Percentiles rank a stretch among this genome's conserved stretches.
Conservation (phyloP, 2,888 invertebrate genomes). For the Nomada flava region DNA sequence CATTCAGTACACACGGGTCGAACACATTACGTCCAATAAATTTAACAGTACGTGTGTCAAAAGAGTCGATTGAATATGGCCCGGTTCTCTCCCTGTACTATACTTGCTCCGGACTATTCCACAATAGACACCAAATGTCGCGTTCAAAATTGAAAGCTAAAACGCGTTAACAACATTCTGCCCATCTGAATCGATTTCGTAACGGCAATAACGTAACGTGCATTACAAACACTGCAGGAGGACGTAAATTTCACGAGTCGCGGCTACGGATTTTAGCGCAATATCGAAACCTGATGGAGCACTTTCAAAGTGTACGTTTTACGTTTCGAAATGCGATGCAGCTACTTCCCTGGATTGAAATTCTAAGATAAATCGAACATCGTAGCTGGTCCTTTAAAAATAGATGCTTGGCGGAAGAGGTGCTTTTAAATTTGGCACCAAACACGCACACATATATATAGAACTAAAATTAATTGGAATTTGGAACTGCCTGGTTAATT, state of each 20-base stretch:
- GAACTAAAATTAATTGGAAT: too few species aligned
- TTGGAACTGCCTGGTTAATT: too few species aligned
- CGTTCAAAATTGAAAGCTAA: constrained; percentile 61
- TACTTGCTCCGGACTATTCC: constrained; percentile 41
- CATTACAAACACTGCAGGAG: constrained; percentile 48
- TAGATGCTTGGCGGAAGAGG: too few species aligned
- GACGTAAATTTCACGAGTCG: constrained; percentile 50
- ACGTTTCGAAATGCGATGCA: constrained; percentile 6
- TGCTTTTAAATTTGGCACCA: too few species aligned
- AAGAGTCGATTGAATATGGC: constrained; percentile 51
- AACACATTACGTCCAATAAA: constrained; percentile 50
- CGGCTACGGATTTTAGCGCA: constrained; percentile 20
- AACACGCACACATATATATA: too few species aligned
- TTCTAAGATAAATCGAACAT: constrained; percentile 1
- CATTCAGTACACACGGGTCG: neutral
- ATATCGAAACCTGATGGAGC: constrained; percentile 43
- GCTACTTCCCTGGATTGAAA: neutral
- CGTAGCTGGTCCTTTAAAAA: too few species aligned
- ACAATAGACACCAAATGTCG: constrained; percentile 61
- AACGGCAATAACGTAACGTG: constrained; percentile 47
- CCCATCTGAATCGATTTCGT: constrained; percentile 59
- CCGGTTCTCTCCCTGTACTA: neutral
- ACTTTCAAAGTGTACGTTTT: neutral
- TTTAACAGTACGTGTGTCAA: constrained; percentile 46
- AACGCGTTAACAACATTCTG: constrained; percentile 61